A percentile compares a stretch with the other conserved stretches of the same genome.
These are phyloP conservation scores for Mormyrus iriodes DNA, from an alignment of 2,113 vertebrate genomes.

Conservation along the genomic window DNA sequence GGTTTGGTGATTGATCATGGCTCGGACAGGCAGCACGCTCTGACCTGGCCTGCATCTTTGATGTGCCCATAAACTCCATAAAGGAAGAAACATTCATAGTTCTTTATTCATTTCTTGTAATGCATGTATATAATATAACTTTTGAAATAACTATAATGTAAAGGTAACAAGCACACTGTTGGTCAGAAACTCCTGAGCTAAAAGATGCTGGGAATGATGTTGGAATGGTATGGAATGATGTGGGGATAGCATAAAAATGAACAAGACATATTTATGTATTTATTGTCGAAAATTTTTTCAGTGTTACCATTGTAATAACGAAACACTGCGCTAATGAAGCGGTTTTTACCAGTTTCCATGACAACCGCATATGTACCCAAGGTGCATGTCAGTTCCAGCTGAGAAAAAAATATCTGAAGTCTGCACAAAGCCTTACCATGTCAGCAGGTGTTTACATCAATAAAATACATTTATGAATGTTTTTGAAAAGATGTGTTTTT, in stretches of 20 bases:
- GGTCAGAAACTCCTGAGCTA: neutral
- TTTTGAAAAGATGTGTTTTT: neutral
- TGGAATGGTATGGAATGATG: neutral
- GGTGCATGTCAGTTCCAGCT: neutral
- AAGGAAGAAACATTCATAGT: neutral
- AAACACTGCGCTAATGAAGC: neutral
- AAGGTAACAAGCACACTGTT: neutral
- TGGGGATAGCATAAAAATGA: neutral
- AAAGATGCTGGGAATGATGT: neutral
- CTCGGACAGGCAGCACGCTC: too few species aligned
- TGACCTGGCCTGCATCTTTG: neutral
- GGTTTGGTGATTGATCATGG: neutral
- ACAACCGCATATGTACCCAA: neutral
- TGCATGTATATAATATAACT: neutral
- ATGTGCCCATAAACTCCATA: neutral
- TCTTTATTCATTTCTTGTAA: neutral
- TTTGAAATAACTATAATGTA: neutral
- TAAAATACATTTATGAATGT: neutral
- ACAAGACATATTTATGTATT: too few species aligned
- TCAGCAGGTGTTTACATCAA: neutral
- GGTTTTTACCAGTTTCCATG: constrained; percentile 11
- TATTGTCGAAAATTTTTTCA: neutral
- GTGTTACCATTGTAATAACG: neutral
- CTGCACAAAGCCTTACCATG: neutral
- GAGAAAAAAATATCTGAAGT: neutral